These are phyloP conservation scores for Sternotherus odoratus DNA, from an alignment of 2,797 vertebrate genomes.

Conservation along the genomic window DNA sequence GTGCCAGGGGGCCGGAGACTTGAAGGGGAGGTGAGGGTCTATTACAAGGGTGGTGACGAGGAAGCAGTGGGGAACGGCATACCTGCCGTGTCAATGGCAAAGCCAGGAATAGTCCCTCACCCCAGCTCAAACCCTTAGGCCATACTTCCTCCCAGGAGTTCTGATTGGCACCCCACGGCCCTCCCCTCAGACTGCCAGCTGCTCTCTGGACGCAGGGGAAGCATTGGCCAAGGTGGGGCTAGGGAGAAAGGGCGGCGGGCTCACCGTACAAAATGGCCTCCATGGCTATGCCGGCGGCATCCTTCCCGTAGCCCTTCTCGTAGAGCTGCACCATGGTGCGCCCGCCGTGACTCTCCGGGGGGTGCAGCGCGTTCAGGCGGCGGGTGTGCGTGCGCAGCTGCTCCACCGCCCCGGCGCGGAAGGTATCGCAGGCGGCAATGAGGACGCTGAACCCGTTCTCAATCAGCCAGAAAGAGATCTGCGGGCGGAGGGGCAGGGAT, in stretches of 20 bases:
- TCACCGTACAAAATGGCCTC: conserved; percentile 96
- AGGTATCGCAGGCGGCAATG: conserved; percentile 97
- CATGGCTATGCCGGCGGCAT: conserved; percentile 97
- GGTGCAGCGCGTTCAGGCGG: conserved; percentile 92
- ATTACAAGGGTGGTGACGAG: background rate
- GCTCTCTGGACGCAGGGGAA: background rate
- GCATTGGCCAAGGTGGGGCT: no score
- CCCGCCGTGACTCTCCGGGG: conserved; percentile 89
- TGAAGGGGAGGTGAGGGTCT: background rate
- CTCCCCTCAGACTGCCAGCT: background rate
- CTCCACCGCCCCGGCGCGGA: conserved; percentile 96
- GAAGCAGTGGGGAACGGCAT: background rate
- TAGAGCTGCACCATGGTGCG: conserved; percentile 92
- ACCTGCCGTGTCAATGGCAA: background rate
- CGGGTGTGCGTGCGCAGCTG: conserved; percentile 97
- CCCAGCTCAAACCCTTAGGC: background rate
- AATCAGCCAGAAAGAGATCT: conserved; percentile 98
- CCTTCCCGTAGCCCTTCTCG: conserved; percentile 98
- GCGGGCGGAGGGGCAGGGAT: background rate
- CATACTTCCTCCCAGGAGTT: background rate
- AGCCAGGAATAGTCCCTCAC: background rate
- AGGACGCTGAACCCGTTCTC: conserved; percentile 97
- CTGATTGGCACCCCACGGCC: background rate
- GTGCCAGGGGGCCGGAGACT: background rate
- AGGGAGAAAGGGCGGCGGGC: background rate